These are phyloP conservation scores for Anthoscopus minutus DNA, from an alignment of 2,113 vertebrate species.

Conservation along the genomic window DNA sequence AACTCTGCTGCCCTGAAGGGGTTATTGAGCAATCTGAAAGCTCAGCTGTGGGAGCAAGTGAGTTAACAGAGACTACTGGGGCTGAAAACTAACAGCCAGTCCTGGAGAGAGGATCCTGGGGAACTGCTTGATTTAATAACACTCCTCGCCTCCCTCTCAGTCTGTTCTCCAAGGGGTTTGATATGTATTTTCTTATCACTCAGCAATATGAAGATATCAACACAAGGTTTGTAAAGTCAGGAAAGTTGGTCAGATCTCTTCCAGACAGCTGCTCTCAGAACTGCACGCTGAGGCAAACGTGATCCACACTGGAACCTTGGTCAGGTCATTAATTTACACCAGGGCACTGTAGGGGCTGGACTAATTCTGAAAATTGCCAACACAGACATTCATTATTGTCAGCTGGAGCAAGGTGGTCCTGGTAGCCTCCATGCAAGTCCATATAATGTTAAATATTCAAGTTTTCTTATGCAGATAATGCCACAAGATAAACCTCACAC, in stretches of 20 bases:
- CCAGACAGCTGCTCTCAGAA: not conserved
- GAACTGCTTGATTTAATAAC: not conserved
- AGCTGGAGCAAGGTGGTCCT: not conserved
- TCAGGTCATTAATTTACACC: not conserved
- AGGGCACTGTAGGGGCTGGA: not conserved
- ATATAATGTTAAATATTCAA: not conserved
- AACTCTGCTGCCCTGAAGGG: not conserved
- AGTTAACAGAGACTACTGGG: not conserved
- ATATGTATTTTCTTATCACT: not conserved
- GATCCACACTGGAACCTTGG: not conserved
- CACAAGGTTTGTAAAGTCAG: not conserved
- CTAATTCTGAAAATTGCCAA: not conserved
- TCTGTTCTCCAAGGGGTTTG: not conserved
- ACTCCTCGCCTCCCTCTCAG: not conserved
- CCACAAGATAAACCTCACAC: not conserved
- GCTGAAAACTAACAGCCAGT: not conserved
- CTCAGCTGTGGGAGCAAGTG: not conserved
- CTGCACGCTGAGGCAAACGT: not conserved
- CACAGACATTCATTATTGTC: not conserved
- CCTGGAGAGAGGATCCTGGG: not conserved
- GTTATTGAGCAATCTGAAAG: not conserved
- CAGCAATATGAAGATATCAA: not conserved
- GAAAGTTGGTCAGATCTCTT: not conserved
- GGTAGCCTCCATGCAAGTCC: not conserved
- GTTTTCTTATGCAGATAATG: not conserved